These are phyloP conservation scores for Odontamblyopus lacepedii DNA, from an alignment of 2,797 vertebrate species.

Conservation along the genomic window DNA sequence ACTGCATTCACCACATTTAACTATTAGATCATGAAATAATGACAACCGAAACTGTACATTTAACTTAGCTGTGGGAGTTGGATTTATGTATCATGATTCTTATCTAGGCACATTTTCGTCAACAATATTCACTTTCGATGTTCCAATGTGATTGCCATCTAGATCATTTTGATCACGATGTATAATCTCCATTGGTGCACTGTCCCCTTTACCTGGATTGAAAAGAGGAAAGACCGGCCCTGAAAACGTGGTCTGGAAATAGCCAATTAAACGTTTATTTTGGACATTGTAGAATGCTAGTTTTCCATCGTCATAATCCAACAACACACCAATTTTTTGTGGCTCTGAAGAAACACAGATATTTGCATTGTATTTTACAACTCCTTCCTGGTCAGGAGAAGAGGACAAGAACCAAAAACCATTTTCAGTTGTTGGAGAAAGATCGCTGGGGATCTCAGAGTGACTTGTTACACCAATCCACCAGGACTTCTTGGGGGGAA, in stretches of 20 bases:
- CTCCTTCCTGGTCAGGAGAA: background rate
- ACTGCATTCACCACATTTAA: too few relatives aligned
- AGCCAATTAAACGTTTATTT: conserved; percentile 23
- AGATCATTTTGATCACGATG: background rate
- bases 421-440: background rate
- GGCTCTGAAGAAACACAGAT: too few relatives aligned
- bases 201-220: conserved; percentile 62
- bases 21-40: background rate
- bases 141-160: background rate
- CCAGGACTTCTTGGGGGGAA: conserved; percentile 52
- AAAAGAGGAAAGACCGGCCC: conserved; percentile 62
- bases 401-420: conserved; percentile 71
- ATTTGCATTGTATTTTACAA: conserved; percentile 5
- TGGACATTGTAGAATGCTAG: conserved; percentile 64
- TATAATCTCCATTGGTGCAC: background rate
- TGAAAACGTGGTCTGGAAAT: conserved; percentile 23
- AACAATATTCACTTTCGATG: background rate
- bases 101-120: background rate
- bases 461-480: conserved; percentile 60
- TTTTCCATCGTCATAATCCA: conserved; percentile 33
- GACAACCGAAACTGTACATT: background rate
- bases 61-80: background rate
- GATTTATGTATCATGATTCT: background rate
- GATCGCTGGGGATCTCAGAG: fast-evolving
- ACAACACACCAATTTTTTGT: conserved; percentile 56